Evolutionary conservation across 2,113 vertebrate genomes (phyloP).

Genomic region (Chionomys nivalis): DNA sequence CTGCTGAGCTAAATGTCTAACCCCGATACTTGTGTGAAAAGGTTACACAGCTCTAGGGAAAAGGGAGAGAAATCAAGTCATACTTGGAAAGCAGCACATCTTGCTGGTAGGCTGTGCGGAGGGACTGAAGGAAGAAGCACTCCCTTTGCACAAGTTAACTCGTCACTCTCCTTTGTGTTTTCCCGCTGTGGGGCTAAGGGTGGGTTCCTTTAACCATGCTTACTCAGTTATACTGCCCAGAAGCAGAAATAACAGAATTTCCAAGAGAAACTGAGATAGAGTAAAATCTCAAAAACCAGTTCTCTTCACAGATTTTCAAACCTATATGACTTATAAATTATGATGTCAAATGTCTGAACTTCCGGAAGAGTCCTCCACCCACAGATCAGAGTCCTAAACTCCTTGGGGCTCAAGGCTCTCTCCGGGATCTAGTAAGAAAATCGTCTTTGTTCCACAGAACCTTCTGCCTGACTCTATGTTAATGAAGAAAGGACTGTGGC

Average conservation of each 20-base stretch:
- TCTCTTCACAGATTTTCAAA: conserved; percentile 33
- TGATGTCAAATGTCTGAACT: neutral
- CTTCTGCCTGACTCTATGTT: neutral
- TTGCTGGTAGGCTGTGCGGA: neutral
- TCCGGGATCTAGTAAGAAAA: neutral
- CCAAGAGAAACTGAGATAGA: conserved; percentile 70
- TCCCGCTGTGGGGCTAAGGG: neutral
- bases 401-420: neutral
- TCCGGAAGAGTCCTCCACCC: neutral
- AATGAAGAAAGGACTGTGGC: neutral
- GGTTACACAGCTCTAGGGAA: neutral
- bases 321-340: neutral
- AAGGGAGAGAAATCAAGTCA: neutral
- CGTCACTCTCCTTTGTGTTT: neutral
- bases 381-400: neutral
- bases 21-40: neutral
- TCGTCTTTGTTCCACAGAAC: neutral
- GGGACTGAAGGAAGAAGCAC: neutral
- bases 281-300: conserved; percentile 57
- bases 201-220: neutral
- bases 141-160: neutral
- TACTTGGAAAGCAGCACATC: neutral
- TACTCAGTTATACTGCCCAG: conserved; percentile 68
- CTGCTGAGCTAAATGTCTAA: neutral
- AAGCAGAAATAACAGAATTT: conserved; percentile 66